phyloP scores from a whole-genome alignment of 2,113 vertebrate species.

The Phylloscopus trochiloides region DNA sequence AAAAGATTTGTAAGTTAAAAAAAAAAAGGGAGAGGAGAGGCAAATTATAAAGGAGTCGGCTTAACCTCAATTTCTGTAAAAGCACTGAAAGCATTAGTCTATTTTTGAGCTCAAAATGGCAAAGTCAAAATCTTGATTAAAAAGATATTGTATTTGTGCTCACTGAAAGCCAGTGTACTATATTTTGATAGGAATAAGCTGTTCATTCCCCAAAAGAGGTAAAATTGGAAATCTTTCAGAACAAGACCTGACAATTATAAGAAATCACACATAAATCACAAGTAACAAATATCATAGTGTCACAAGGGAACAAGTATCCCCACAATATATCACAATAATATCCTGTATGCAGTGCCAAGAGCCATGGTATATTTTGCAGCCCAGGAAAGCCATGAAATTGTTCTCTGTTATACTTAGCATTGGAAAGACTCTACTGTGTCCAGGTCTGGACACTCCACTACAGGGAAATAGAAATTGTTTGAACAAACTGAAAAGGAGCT shows the following conservation, averaged over 20 bases:
- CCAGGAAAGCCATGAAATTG: neutral
- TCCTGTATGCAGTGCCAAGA: neutral
- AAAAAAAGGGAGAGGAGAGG: fast-evolving
- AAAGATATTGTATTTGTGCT: neutral
- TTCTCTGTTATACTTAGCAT: neutral
- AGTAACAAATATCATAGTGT: neutral
- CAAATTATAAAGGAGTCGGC: neutral
- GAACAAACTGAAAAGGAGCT: neutral
- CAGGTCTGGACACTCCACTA: neutral
- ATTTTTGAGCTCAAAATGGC: neutral
- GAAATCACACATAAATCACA: neutral
- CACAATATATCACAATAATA: neutral
- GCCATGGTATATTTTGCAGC: neutral
- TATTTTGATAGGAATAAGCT: neutral
- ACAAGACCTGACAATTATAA: neutral
- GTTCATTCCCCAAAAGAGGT: neutral
- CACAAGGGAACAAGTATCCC: neutral
- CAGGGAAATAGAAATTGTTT: neutral
- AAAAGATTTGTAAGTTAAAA: neutral
- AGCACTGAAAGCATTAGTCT: neutral
- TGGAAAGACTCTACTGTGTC: neutral
- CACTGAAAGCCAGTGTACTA: neutral
- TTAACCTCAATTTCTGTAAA: neutral
- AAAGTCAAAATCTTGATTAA: neutral
- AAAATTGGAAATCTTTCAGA: neutral